phyloP scores from a whole-genome alignment of 2,797 vertebrate species.

The Mallotus villosus region DNA sequence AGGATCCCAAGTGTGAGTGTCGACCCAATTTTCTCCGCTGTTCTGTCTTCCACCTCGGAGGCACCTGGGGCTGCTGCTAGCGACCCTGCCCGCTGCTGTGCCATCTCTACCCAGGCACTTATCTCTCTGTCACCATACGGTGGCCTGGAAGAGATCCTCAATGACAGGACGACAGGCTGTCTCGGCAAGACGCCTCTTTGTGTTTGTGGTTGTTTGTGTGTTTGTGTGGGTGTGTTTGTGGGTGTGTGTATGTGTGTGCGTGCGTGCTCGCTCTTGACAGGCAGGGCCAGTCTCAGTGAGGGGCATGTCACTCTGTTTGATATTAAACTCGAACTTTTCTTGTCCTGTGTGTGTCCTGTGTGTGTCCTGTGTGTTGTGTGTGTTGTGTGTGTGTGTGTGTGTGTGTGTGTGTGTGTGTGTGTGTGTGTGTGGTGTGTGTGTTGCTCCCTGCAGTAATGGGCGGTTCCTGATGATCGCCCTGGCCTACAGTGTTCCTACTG shows the following conservation, averaged over 20 bases:
- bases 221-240: no score
- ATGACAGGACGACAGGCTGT: conserved; percentile 18
- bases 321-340: not conserved
- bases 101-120: conserved; percentile 30
- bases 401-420: no score
- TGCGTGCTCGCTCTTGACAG: not conserved
- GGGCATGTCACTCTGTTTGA: not conserved
- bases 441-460: conserved; percentile 80
- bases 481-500: conserved; percentile 92
- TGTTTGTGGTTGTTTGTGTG: not conserved
- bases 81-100: conserved; percentile 26
- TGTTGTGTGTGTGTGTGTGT: no score
- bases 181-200: not conserved
- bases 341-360: conserved; percentile 12
- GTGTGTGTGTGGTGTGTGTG: no score
- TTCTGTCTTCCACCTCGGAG: conserved; percentile 15
- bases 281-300: not conserved
- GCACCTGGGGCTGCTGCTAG: conserved; percentile 20
- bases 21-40: conserved; percentile 12
- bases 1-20: conserved; percentile 6
- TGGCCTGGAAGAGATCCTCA: conserved; percentile 26
- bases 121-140: conserved; percentile 36
- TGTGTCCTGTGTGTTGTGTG: no score
- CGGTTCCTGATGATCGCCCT: conserved; percentile 95
- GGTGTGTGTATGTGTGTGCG: not conserved